phyloP scores from a whole-genome alignment of 2,113 vertebrate species.

The Catharus bicknelli region DNA sequence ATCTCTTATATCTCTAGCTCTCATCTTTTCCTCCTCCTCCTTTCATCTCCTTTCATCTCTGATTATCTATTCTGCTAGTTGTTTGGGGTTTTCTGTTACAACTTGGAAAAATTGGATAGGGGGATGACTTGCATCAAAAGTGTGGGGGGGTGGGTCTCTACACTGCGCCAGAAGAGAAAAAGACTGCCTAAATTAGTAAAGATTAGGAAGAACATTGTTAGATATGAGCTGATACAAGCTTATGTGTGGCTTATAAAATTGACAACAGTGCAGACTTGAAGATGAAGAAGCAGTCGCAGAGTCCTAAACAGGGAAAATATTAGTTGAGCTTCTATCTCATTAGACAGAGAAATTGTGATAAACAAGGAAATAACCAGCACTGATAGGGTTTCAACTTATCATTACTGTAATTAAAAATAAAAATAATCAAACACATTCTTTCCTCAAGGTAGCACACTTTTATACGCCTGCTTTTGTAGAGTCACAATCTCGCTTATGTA shows the following conservation, averaged over 20 bases:
- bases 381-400: neutral
- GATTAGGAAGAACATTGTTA: neutral
- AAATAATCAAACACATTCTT: neutral
- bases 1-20: neutral
- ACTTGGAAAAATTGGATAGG: neutral
- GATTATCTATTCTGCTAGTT: neutral
- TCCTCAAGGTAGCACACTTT: neutral
- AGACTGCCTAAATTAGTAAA: neutral
- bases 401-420: neutral
- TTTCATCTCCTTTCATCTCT: neutral
- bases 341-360: neutral
- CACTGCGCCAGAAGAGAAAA: neutral
- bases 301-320: neutral
- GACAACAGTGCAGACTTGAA: neutral
- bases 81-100: neutral
- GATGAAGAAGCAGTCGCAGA: neutral
- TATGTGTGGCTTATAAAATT: neutral
- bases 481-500: neutral
- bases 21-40: neutral
- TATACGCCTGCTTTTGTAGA: neutral
- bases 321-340: neutral
- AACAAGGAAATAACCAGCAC: neutral
- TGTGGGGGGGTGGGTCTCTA: neutral
- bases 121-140: neutral
- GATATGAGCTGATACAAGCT: neutral